Evolutionary conservation across 2,888 invertebrate species (phyloP).

Genomic region (Pycnomerus fuliginosus): DNA sequence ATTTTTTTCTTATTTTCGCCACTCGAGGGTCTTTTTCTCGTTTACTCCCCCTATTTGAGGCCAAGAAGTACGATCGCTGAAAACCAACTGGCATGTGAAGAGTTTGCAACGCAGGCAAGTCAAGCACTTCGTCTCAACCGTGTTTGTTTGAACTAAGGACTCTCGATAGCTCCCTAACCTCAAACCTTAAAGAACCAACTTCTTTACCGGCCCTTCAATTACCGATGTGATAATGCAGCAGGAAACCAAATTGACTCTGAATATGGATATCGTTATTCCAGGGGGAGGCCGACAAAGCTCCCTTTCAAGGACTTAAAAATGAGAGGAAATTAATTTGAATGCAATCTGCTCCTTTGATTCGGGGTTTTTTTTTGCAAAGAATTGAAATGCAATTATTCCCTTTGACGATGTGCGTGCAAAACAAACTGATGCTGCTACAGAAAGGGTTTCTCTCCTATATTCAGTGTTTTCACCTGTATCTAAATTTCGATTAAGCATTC

Average conservation of each 20-base stretch:
- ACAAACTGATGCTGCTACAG: no score
- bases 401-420: no score
- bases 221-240: slow-evolving; percentile 42
- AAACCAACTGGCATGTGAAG: slow-evolving; percentile 29
- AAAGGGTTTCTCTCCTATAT: no score
- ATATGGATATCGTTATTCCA: slow-evolving; percentile 39
- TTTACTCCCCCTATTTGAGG: slow-evolving; percentile 9
- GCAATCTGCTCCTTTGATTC: slow-evolving; percentile 6
- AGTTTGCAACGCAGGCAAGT: slow-evolving; percentile 23
- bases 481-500: no score
- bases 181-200: slow-evolving; percentile 41
- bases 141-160: slow-evolving; percentile 38
- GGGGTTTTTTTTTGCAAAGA: no score
- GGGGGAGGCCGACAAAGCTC: slow-evolving; percentile 5
- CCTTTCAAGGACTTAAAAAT: no score
- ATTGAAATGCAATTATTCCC: no score
- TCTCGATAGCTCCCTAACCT: slow-evolving; percentile 38
- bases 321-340: slow-evolving; percentile 12
- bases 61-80: slow-evolving; percentile 17
- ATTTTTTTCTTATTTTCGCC: slow-evolving; percentile 7
- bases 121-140: slow-evolving; percentile 33
- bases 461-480: no score
- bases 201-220: slow-evolving; percentile 45
- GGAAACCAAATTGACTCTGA: slow-evolving; percentile 38
- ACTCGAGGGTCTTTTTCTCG: slow-evolving; percentile 1